Evolutionary conservation across 2,797 vertebrate genomes (phyloP), one percentile per base, ranked within the genome.

Genomic region (Melanotaenia boesemani): DNA sequence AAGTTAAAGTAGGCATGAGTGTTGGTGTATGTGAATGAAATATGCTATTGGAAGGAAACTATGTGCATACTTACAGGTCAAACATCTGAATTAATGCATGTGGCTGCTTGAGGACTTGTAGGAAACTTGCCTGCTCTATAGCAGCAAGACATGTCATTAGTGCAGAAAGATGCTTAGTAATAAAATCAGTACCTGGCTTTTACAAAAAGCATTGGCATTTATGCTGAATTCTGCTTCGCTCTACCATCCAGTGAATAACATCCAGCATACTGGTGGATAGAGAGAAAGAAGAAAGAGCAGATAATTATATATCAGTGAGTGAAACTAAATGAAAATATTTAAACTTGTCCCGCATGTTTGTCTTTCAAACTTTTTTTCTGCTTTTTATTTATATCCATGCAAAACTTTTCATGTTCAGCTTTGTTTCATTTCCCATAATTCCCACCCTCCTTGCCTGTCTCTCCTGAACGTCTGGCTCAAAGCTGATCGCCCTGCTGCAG

Each of bases 371-470:
- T 4, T 74, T 36, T 36, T 77, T 63, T 77, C 80, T 79, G 64
- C 69, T 76, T 85, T 72, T 68, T 79, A 72, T 84, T 78, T 63
- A 28, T 58, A 73, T 63, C 69, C 18, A 44, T 28, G 16, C 30
- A 63, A 44, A 74, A 62, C 22, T 71, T 74, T 83, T 86, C 65
- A 81, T 84, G 69, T 86, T 83, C 74, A 32, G 83, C 78, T 87
- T 69, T 70, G 84, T 90, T 93, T 92, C 82, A 88, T 89, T 93
- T 94, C 90, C 92, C 89, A 92, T 93, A 89, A 93, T 84, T 90
- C 81, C 90, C 82, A 28, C 82, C 88, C 84, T 86, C 80, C 52
- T 74, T 66, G 70, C 83, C 83, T 26, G 1, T 65, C 41, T 78
- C 63, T 72, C 68, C 76, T 85, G 80, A 84, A 86, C 76, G 79